phyloP scores from a whole-genome alignment of 2,113 vertebrate species.

The Zootoca vivipara region DNA sequence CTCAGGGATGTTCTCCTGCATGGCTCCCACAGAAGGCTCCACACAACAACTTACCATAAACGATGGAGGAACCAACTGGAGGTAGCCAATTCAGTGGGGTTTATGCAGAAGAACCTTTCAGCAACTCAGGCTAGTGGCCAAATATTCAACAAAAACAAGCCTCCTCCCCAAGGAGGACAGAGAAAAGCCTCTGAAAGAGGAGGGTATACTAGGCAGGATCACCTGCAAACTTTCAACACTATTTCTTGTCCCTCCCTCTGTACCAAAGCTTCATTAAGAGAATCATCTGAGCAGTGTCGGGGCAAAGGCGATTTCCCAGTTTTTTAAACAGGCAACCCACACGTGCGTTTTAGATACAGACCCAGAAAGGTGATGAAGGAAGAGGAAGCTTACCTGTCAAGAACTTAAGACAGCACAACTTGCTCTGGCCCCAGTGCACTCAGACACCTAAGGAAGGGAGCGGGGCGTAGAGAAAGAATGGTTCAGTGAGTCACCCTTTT shows the following conservation, averaged over 20 bases:
- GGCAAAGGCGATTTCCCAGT: not conserved
- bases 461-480: conserved; percentile 1
- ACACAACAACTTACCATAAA: not conserved
- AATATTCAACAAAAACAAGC: not conserved
- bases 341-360: not conserved
- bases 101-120: not conserved
- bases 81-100: not conserved
- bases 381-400: conserved; percentile 59
- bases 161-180: not conserved
- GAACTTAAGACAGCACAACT: conserved; percentile 20
- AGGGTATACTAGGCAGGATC: accelerated
- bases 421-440: not conserved
- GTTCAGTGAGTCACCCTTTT: conserved; percentile 20
- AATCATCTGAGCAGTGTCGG: not conserved
- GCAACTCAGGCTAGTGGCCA: not conserved
- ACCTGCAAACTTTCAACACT: not conserved
- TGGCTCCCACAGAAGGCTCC: not conserved
- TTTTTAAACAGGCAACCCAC: accelerated
- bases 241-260: not conserved
- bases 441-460: not conserved
- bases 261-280: not conserved
- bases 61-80: not conserved
- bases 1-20: not conserved
- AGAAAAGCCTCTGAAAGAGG: conserved; percentile 15
- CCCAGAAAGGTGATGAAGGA: not conserved